Base-by-base conservation (phyloP, 2,797 vertebrate species). In the Scolopax rusticola region DNA sequence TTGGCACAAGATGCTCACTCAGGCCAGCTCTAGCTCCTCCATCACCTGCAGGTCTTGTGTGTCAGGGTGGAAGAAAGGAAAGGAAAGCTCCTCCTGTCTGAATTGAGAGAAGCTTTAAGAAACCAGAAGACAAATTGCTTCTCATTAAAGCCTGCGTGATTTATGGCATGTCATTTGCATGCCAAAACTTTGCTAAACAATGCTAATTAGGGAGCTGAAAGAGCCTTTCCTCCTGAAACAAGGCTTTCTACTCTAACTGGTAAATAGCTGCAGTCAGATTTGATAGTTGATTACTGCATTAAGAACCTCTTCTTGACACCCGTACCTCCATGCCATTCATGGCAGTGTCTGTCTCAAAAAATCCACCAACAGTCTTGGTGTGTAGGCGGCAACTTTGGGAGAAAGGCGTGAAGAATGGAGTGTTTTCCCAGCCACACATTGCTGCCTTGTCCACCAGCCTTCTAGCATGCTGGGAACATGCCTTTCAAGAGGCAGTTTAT, bases 81-180 rank as follows among this genome's bases (percentile, higher is more conserved):
- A 48, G 67, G 61, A 85, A 89, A 59, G 50, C 70, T 95, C 28
- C 47, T 83, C 40, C 63, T 63, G 78, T 88, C 89, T 96, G 93
- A 79, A 95, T 38, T 56, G 85, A 93, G 91, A 96, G 67, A 89
- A 93, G 88, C 75, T 89, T 94, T 96, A 75, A 86, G 75, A 91
- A 95, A 89, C 23, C 61, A 89, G 90, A 90, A 95, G 90, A 97
- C 87, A 95, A 96, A 96, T 94, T 96, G 89, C 89, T 87, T 54
- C 89, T 93, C 81, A 91, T 97, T 97, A 96, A 96, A 92, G 81
- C 51, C 70, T 91, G 43, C 41, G 16, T 90, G 91, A 97, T 97
- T 97, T 97, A 97, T 96, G 67, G 92, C 75, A 38, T 69, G 82
- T 89, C 91, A 97, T 97, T 97, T 97, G 97, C 96, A 97, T 97